These are phyloP conservation scores for Malurus melanocephalus DNA, from an alignment of 2,113 vertebrate species.

Conservation along the genomic window DNA sequence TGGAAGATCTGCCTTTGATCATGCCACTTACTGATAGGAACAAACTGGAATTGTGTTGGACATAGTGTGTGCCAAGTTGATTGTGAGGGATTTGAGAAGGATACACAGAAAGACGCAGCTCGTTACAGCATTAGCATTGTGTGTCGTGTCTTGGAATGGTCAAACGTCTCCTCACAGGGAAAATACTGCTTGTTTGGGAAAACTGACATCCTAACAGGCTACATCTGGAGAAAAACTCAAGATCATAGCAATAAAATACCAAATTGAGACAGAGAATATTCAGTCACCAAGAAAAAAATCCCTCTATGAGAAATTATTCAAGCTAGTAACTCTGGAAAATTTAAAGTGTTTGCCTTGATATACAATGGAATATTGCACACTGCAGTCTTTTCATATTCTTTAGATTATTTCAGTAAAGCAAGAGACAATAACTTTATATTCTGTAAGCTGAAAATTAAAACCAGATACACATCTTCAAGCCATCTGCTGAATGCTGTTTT, in stretches of 20 bases:
- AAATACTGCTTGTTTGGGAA: conserved; percentile 6
- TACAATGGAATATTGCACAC: conserved; percentile 7
- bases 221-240: conserved; percentile 45
- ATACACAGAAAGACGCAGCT: not conserved
- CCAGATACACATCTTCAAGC: not conserved
- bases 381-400: conserved; percentile 6
- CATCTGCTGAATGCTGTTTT: not conserved
- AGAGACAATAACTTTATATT: not conserved
- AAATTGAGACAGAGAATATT: conserved; percentile 8
- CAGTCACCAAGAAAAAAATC: conserved; percentile 38
- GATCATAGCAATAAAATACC: conserved; percentile 23
- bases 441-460: conserved; percentile 40
- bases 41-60: not conserved
- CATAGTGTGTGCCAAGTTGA: not conserved
- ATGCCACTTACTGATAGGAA: not conserved
- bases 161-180: not conserved
- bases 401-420: conserved; percentile 23
- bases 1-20: not conserved
- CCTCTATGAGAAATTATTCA: conserved; percentile 1
- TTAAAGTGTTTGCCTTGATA: conserved; percentile 12
- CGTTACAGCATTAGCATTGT: not conserved
- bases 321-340: conserved; percentile 19
- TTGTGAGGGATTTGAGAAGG: not conserved
- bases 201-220: conserved; percentile 23
- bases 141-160: not conserved